Percentiles rank a stretch among this genome's conserved stretches.
phyloP scores from a whole-genome alignment of 2,888 invertebrate genomes.

The Crioceris asparagi region DNA sequence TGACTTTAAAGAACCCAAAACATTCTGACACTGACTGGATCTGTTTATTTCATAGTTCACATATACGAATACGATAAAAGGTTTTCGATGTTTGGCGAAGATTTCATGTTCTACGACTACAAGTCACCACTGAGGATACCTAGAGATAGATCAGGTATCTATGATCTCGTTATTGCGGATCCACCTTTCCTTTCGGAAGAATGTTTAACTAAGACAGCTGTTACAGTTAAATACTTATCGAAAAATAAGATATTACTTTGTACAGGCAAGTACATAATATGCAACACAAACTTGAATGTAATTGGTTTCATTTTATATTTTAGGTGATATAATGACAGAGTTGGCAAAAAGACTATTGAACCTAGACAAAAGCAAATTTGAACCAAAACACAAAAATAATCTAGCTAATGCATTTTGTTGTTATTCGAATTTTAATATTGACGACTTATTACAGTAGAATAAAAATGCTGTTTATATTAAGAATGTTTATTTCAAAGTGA shows the following conservation, averaged over 20 bases:
- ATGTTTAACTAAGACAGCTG: constrained; percentile 73
- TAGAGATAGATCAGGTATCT: constrained; percentile 46
- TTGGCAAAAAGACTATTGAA: constrained; percentile 52
- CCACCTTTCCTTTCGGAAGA: constrained; percentile 93
- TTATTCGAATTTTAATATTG: constrained; percentile 77
- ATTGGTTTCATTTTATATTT: constrained; percentile 19
- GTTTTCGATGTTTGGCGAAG: constrained; percentile 64
- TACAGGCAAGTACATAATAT: constrained; percentile 50
- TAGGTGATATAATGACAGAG: constrained; percentile 67
- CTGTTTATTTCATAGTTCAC: constrained; percentile 21
- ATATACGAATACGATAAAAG: constrained; percentile 71
- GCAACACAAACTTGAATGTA: neutral
- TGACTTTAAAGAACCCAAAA: constrained; percentile 8
- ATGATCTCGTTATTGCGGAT: constrained; percentile 82
- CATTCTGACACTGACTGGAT: neutral
- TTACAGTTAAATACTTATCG: constrained; percentile 60
- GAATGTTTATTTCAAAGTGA: too few species aligned
- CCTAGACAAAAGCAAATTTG: constrained; percentile 56
- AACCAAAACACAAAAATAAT: constrained; percentile 78
- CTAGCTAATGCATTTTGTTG: constrained; percentile 89
- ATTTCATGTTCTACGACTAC: constrained; percentile 84
- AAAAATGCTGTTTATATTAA: too few species aligned
- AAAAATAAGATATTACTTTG: constrained; percentile 75
- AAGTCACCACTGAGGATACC: constrained; percentile 63
- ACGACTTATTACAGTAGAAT: constrained; percentile 36